Conservation (phyloP, 2,797 vertebrate genomes). For the Trichosurus vulpecula region DNA sequence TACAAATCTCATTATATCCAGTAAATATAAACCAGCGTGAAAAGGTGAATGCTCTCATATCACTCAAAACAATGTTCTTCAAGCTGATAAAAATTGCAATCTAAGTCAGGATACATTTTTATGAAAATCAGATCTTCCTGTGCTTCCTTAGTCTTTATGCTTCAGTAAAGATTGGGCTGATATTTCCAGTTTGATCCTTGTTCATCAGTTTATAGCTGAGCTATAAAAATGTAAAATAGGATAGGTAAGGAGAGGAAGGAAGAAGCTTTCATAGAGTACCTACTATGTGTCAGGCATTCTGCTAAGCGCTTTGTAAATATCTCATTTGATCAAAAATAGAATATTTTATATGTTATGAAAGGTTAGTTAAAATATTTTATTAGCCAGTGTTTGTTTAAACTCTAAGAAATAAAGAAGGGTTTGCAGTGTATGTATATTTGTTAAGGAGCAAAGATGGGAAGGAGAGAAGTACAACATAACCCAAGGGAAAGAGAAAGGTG, state of each 20-base stretch:
- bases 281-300: neutral
- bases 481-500: neutral
- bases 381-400: constrained; percentile 19
- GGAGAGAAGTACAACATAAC: neutral
- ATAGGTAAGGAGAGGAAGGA: neutral
- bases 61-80: constrained; percentile 74
- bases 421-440: neutral
- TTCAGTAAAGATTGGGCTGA: constrained; percentile 57
- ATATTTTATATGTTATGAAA: constrained; percentile 17
- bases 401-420: constrained; percentile 33
- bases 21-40: constrained; percentile 25
- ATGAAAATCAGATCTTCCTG: constrained; percentile 70
- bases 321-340: neutral
- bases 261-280: neutral
- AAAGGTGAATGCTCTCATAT: constrained; percentile 71
- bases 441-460: neutral
- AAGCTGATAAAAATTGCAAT: constrained; percentile 29
- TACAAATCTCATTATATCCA: constrained; percentile 70
- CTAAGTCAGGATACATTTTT: constrained; percentile 47
- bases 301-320: neutral
- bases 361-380: constrained; percentile 37
- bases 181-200: constrained; percentile 57
- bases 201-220: constrained; percentile 65
- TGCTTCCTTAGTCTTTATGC: neutral
- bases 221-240: constrained; percentile 69